Evolutionary conservation across 2,113 vertebrate species (phyloP).

Genomic region (Neolamprologus brichardi): DNA sequence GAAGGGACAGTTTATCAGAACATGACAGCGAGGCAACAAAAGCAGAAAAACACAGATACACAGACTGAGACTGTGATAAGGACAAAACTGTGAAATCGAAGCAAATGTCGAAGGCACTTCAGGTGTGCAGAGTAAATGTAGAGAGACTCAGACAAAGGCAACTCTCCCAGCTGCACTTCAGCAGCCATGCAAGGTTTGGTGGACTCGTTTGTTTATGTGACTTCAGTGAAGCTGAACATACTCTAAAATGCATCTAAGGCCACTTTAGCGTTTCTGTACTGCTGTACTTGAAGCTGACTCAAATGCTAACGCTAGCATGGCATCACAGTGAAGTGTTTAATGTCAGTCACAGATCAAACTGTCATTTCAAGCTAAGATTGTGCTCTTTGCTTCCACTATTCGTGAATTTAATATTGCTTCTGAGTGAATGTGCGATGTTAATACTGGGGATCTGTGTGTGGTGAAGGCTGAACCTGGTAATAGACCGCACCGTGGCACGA

Average conservation of each 20-base stretch:
- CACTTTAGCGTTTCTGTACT: not conserved
- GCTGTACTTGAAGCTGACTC: not conserved
- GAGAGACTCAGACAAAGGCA: not conserved
- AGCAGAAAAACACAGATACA: slow-evolving; percentile 5
- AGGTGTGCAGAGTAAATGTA: not conserved
- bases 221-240: not conserved
- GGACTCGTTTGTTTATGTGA: not conserved
- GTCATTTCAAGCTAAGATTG: not conserved
- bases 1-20: slow-evolving; percentile 37
- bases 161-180: not conserved
- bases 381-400: not conserved
- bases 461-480: not conserved
- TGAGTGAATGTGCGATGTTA: not conserved
- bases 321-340: not conserved
- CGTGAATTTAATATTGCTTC: not conserved
- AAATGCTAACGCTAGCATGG: not conserved
- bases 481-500: slow-evolving; percentile 18
- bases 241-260: not conserved
- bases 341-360: not conserved
- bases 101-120: not conserved
- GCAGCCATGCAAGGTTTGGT: not conserved
- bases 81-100: slow-evolving; percentile 17
- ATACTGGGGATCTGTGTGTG: not conserved
- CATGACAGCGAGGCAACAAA: not conserved
- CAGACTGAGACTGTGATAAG: slow-evolving; percentile 10